phyloP scores from a whole-genome alignment of 1,140 invertebrate genomes.

The Saccostrea cuccullata region DNA sequence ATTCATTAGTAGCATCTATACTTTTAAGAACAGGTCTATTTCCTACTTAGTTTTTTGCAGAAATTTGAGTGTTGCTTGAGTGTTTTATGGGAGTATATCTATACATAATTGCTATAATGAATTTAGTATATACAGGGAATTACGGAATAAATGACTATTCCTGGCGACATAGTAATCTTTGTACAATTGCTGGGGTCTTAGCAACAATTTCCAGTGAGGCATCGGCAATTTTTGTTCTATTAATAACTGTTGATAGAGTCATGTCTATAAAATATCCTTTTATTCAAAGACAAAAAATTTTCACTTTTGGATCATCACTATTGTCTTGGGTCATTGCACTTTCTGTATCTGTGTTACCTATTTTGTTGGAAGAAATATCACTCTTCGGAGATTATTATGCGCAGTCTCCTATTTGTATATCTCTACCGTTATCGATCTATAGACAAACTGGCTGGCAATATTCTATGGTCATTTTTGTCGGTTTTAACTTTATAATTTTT shows the following conservation, averaged over 20 bases:
- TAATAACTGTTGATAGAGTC: neutral
- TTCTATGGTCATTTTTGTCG: slow-evolving; percentile 57
- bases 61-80: neutral
- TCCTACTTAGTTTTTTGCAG: neutral
- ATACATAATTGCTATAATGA: neutral
- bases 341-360: neutral
- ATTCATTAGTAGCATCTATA: neutral
- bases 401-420: neutral
- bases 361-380: neutral
- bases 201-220: neutral
- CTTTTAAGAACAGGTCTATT: neutral
- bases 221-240: neutral
- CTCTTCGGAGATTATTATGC: neutral
- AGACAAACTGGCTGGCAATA: slow-evolving; percentile 56
- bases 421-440: neutral
- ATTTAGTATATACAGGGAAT: neutral
- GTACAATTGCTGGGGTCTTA: neutral
- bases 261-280: neutral
- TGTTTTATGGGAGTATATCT: neutral
- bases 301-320: neutral
- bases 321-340: neutral
- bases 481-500: slow-evolving; percentile 59
- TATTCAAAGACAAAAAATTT: neutral
- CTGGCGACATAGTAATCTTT: neutral
- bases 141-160: neutral